A percentile compares a stretch with the other conserved stretches of the same genome.
Evolutionary conservation across 2,113 vertebrate genomes (phyloP).

Genomic region (Oriolus oriolus): DNA sequence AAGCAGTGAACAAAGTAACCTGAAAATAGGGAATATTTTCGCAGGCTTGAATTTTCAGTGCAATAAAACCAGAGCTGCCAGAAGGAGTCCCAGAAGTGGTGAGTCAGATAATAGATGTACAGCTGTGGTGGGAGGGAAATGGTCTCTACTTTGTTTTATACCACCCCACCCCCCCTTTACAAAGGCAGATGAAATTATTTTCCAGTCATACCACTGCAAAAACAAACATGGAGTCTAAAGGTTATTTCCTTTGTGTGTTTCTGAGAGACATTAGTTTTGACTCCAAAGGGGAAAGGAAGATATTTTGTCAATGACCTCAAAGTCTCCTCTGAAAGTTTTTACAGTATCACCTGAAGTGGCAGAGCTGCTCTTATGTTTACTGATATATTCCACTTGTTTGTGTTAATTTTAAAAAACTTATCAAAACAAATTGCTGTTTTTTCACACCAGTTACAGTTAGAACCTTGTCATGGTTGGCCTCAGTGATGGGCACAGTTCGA

Average conservation of each 20-base stretch:
- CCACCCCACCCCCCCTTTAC: neutral
- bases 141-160: conserved; percentile 19
- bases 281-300: neutral
- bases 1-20: neutral
- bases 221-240: neutral
- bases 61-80: conserved; percentile 21
- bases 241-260: conserved; percentile 38
- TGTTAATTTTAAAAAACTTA: neutral
- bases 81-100: conserved; percentile 44
- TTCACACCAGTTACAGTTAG: neutral
- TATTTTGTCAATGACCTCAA: neutral
- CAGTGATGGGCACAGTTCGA: neutral
- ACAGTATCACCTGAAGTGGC: neutral
- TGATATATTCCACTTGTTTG: neutral
- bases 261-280: neutral
- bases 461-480: neutral
- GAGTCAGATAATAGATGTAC: conserved; percentile 33
- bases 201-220: neutral
- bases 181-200: conserved; percentile 41
- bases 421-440: neutral
- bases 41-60: conserved; percentile 19
- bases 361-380: neutral
- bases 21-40: conserved; percentile 17
- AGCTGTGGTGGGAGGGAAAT: conserved; percentile 15
- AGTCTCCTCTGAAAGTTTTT: neutral